Evolutionary conservation across 2,797 vertebrate genomes (phyloP).

Genomic region (Acipenser oxyrinchus): DNA sequence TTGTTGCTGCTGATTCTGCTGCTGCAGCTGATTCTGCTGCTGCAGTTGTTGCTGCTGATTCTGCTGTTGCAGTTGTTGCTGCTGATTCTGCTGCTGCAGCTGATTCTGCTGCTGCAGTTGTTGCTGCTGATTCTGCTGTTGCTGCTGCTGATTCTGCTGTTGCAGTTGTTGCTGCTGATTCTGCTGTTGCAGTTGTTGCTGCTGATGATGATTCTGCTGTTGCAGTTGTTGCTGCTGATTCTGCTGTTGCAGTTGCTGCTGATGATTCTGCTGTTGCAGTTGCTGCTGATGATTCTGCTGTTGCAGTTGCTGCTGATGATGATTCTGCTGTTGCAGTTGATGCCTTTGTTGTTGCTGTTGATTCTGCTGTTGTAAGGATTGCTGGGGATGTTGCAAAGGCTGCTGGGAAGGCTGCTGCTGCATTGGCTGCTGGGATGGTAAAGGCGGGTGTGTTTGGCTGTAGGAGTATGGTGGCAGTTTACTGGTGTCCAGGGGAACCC

Average conservation of each 20-base stretch:
- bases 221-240: conserved; percentile 20
- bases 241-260: conserved; percentile 26
- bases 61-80: conserved; percentile 32
- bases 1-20: conserved; percentile 14
- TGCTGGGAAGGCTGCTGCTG: conserved; percentile 33
- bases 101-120: conserved; percentile 46
- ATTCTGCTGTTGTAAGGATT: conserved; percentile 25
- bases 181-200: conserved; percentile 17
- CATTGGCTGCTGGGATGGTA: conserved; percentile 20
- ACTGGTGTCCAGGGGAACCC: conserved; percentile 84
- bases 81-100: conserved; percentile 39
- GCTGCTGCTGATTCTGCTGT: conserved; percentile 29
- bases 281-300: conserved; percentile 23
- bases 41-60: conserved; percentile 24
- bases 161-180: conserved; percentile 35
- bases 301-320: conserved; percentile 17
- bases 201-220: conserved; percentile 21
- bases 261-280: conserved; percentile 11
- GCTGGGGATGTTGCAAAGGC: neutral
- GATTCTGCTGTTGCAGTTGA: conserved; percentile 7
- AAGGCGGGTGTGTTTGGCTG: conserved; percentile 42
- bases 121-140: conserved; percentile 49
- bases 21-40: conserved; percentile 25
- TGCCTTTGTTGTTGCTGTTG: conserved; percentile 31
- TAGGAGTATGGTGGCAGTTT: conserved; percentile 74